Conservation (phyloP, 2,888 invertebrate genomes). For the Dioctria linearis region DNA sequence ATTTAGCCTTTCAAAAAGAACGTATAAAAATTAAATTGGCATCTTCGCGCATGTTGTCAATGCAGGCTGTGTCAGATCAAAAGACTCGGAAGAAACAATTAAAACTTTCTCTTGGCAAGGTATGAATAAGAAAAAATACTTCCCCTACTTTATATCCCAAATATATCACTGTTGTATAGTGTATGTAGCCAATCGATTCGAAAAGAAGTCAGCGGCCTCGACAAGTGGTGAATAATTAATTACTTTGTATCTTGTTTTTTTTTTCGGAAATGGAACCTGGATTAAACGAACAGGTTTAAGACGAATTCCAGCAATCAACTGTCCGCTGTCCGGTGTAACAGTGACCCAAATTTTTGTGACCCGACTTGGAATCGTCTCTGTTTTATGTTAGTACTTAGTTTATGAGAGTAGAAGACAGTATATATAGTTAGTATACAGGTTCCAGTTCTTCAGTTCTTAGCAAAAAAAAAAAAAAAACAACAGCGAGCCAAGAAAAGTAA, state of each 20-base stretch:
- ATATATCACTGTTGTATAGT: background rate
- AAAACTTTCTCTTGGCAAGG: conserved; percentile 30
- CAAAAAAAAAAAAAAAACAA: background rate
- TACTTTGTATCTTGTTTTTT: conserved; percentile 4
- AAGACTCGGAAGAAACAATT: conserved; percentile 10
- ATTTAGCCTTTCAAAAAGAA: conserved; percentile 19
- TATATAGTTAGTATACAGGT: background rate
- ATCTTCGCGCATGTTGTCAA: too few species aligned
- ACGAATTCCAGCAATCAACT: conserved; percentile 44
- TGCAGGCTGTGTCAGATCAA: too few species aligned
- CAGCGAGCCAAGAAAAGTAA: conserved; percentile 35
- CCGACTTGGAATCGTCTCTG: conserved; percentile 27
- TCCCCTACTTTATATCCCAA: background rate
- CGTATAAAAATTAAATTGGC: background rate
- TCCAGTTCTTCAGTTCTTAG: conserved; percentile 33
- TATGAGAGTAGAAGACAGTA: conserved; percentile 5
- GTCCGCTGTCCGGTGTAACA: conserved; percentile 53
- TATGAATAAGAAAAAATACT: conserved; percentile 15
- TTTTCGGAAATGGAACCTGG: conserved; percentile 45
- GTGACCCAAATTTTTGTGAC: conserved; percentile 53
- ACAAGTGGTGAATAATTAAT: conserved; percentile 43
- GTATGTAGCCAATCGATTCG: conserved; percentile 16
- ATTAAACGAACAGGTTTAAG: conserved; percentile 29
- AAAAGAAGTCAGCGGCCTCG: conserved; percentile 6
- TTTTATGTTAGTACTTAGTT: background rate